Base-by-base conservation (phyloP, 2,888 invertebrate species). In the Synanthedon andrenaeformis region DNA sequence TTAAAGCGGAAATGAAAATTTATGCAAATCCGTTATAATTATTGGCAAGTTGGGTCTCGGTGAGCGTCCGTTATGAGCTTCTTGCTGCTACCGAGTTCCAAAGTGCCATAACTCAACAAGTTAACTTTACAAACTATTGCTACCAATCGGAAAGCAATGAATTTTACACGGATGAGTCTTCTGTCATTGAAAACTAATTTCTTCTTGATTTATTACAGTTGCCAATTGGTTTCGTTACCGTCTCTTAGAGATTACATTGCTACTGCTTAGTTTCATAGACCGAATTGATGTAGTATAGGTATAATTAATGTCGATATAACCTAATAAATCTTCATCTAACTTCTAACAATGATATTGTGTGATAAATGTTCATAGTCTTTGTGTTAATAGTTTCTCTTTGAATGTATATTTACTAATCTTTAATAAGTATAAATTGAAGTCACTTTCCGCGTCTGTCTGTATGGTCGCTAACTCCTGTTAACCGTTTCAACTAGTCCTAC, bases 181-280 rank as follows among this genome's bases (percentile, higher is more conserved):
- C 72, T 70, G 74, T 76, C 70, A 66, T 69, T 69, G 70, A 67
- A 75, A 78, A 77, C 74, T 76, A 78, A 79, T 79, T 77, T 72
- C 64, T 57, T 60, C 60, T 52, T 61, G 71, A 78, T 79, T 77
- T 75, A 79, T 76, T 66, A 45, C 45, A 45, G 45, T 45, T 45
- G 45, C n/a, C 13, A 45, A 45, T 64, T 67, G 67, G 70, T 74
- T 76, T 70, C 65, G 13, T 45, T n/a, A 45, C 45, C 45, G 45
- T 45, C 45, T 6, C 14, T 12, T 45, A 10, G 45, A 45, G 12
- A 45, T 45, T 45, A 45, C 14, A 14, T 45, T 45, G 45, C 45
- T 13, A 45, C 45, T 45, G n/a, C 13, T 45, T 14, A 13, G 45
- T 45, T 13, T n/a, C 45, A 13, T 45, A 6, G 45, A 45, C n/a